Conservation (phyloP, 1,140 invertebrate genomes). For the Schlechtendalia chinensis region DNA sequence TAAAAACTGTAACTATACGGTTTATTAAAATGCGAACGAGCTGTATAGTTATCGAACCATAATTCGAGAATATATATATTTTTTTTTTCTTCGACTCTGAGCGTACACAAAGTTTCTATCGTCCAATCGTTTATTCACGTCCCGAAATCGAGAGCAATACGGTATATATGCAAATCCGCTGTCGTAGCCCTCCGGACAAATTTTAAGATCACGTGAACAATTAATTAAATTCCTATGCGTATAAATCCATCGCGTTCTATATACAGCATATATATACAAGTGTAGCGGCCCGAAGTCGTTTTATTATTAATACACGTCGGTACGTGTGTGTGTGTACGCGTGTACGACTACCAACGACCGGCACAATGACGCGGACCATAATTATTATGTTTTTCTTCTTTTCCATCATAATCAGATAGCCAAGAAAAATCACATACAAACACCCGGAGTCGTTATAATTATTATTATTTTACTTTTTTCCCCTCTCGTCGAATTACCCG, state of each 20-base stretch:
- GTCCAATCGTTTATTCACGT: neutral
- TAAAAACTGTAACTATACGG: too few relatives aligned
- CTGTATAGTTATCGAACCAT: too few relatives aligned
- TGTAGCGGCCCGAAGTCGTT: conserved; percentile 27
- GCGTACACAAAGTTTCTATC: too few relatives aligned
- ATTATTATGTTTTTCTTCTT: conserved; percentile 37
- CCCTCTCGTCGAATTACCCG: conserved; percentile 28
- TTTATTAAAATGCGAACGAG: too few relatives aligned
- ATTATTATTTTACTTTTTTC: conserved; percentile 36
- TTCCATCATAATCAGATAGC: conserved; percentile 37
- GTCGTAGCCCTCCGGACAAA: neutral
- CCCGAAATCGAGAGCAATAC: neutral
- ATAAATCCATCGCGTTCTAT: neutral
- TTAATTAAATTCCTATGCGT: conserved; percentile 45
- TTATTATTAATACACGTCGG: conserved; percentile 7
- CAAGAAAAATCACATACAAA: conserved; percentile 41
- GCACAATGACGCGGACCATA: conserved; percentile 27
- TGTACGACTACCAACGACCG: neutral
- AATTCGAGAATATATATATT: too few relatives aligned
- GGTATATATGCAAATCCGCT: neutral
- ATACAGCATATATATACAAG: too few relatives aligned
- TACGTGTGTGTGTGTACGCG: neutral
- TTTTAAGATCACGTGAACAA: neutral
- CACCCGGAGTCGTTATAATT: conserved; percentile 35
- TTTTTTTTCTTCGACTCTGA: too few relatives aligned